Conservation (phyloP, 2,113 vertebrate genomes). For the Chaetops frenatus region DNA sequence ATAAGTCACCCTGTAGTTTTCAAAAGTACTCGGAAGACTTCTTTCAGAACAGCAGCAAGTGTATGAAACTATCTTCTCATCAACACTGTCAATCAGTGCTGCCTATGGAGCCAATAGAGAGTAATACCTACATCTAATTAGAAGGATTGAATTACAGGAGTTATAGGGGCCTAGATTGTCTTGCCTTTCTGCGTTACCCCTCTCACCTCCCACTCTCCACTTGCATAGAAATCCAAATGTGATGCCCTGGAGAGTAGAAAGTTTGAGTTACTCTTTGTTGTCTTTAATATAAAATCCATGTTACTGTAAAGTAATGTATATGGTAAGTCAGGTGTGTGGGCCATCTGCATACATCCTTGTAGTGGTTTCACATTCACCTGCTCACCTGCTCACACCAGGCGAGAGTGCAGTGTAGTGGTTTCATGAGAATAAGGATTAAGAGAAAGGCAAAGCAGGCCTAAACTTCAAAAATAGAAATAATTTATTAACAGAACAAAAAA, state of each 20-base stretch:
- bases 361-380: too few relatives aligned
- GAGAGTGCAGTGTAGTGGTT: too few relatives aligned
- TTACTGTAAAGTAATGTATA: neutral
- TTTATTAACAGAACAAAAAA: too few relatives aligned
- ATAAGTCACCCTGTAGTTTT: neutral
- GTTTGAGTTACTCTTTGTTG: neutral
- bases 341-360: neutral
- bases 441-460: too few relatives aligned
- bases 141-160: neutral
- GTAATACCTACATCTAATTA: neutral
- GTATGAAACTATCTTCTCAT: neutral
- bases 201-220: neutral
- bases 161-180: neutral
- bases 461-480: too few relatives aligned
- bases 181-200: neutral
- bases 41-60: neutral
- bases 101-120: neutral
- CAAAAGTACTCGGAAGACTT: neutral
- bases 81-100: neutral
- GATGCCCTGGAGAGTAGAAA: neutral
- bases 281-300: neutral
- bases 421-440: too few relatives aligned
- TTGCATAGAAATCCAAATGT: neutral
- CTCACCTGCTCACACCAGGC: too few relatives aligned
- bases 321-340: neutral